Evolutionary conservation across 2,888 invertebrate genomes (phyloP).

Genomic region (Thysanoteuthis rhombus): DNA sequence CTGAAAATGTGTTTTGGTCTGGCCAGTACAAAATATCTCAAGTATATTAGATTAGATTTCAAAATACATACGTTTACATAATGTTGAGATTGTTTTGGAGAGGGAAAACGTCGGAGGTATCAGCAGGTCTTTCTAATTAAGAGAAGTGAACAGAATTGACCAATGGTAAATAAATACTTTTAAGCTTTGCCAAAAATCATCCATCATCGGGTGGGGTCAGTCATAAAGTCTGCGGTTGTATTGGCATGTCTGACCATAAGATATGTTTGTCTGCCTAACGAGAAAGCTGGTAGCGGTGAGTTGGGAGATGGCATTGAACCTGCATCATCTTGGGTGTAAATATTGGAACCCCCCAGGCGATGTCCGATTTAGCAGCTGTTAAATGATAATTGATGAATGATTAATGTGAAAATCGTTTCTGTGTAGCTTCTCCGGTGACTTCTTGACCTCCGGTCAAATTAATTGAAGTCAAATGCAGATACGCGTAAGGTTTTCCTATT

Average conservation of each 20-base stretch:
- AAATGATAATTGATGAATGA: background rate
- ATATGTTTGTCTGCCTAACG: background rate
- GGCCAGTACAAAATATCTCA: background rate
- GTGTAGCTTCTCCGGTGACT: background rate
- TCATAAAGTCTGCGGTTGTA: background rate
- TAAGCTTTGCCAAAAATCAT: background rate
- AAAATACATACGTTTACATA: background rate
- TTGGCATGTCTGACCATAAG: background rate
- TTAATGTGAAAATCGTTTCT: background rate
- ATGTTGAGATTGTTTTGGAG: background rate
- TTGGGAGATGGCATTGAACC: background rate
- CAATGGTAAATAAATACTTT: background rate
- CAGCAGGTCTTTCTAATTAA: background rate
- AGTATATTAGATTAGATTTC: background rate
- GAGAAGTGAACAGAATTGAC: background rate
- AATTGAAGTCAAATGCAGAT: background rate
- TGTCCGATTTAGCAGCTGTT: constrained; percentile 12
- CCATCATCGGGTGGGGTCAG: background rate
- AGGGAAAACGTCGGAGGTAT: background rate
- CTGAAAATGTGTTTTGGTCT: background rate
- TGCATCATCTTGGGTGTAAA: background rate
- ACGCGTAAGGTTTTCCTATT: background rate
- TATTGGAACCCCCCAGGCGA: background rate
- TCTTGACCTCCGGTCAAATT: background rate
- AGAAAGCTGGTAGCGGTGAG: background rate